A percentile compares a stretch with the other conserved stretches of the same genome.
Conservation (phyloP, 1,140 invertebrate genomes). For the Drosophila littoralis region DNA sequence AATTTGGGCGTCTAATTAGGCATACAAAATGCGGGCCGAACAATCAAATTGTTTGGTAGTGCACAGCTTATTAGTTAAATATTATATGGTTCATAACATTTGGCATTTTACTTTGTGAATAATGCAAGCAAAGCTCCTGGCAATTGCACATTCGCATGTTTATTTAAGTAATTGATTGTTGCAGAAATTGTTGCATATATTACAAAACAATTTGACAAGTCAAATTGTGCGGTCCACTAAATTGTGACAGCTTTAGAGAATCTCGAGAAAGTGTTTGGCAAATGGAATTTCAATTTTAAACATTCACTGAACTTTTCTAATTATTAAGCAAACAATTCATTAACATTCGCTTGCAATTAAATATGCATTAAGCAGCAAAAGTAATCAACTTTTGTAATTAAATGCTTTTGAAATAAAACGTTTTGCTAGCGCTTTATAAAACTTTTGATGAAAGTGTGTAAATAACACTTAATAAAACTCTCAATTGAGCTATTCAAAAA, state of each 20-base stretch:
- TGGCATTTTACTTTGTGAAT: slow-evolving; percentile 14
- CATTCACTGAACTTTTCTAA: not conserved
- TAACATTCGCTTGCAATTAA: too few relatives aligned
- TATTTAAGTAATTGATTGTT: slow-evolving; percentile 9
- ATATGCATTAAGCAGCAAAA: too few relatives aligned
- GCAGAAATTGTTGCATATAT: slow-evolving; percentile 2
- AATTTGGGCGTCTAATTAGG: slow-evolving; percentile 27
- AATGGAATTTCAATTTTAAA: not conserved
- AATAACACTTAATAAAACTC: too few relatives aligned
- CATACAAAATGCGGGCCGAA: slow-evolving; percentile 30
- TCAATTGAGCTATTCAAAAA: too few relatives aligned
- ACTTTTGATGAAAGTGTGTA: too few relatives aligned
- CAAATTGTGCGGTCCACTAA: slow-evolving; percentile 5
- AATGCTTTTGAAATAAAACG: too few relatives aligned
- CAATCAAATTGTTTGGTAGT: not conserved
- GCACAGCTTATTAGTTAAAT: slow-evolving; percentile 10
- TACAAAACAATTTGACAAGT: slow-evolving; percentile 1
- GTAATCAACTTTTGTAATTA: too few relatives aligned
- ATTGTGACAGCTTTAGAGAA: not conserved
- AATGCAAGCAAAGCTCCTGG: slow-evolving; percentile 18
- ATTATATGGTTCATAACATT: slow-evolving; percentile 10
- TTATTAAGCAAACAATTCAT: not conserved
- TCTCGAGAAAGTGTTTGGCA: not conserved
- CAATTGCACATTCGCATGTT: slow-evolving; percentile 8
- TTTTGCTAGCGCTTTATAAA: too few relatives aligned